Base-by-base conservation (phyloP, 2,888 invertebrate species). In the Xylocampa areola region DNA sequence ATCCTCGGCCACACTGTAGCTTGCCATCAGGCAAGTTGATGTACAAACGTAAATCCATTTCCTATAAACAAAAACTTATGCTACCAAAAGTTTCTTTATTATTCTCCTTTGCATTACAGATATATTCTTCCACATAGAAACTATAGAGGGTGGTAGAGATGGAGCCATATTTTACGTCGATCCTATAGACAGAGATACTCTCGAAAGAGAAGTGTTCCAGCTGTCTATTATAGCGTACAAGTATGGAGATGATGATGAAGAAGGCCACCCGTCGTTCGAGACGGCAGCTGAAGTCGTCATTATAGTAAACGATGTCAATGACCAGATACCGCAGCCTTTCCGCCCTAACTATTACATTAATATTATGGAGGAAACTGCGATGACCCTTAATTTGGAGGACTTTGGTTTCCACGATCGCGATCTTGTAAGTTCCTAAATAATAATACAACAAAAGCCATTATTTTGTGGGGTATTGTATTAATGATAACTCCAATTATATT, bases 291-390 rank as follows among this genome's bases (percentile, higher is more conserved):
- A 79, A 0, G 85, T 94, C 0, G 90, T 91, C 10, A 89, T 95
- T 43, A 94, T 95, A 51, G 89, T 94, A 1, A 87, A 94, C 40
- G 94, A 94, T 64, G 88, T 96, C 21, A 97, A 97, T 80, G 96
- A 97, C 80, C 95, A 97, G 76, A 77, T 75, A 10, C 97, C 97
- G 0, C 73, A 78, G 68, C 94, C 95, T 0, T 74, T 89, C 10
- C 77, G 87, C 0, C 16, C 69, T 0, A 85, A 84, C 4, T 90
- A 92, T 55, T 53, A 41, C 4, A 82, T 95, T 4, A 57, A 69
- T 0, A 94, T 96, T 32, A 72, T 83, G 8, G 96, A 96, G 81
- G 95, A 94, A 75, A 95, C 90, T 2, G 90, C 94, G 6, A 78
- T 90, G 76, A 93, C 93, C 0, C 79, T 95, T 1, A 82, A 87